phyloP scores from a whole-genome alignment of 2,113 vertebrate genomes.

The Meleagris gallopavo region DNA sequence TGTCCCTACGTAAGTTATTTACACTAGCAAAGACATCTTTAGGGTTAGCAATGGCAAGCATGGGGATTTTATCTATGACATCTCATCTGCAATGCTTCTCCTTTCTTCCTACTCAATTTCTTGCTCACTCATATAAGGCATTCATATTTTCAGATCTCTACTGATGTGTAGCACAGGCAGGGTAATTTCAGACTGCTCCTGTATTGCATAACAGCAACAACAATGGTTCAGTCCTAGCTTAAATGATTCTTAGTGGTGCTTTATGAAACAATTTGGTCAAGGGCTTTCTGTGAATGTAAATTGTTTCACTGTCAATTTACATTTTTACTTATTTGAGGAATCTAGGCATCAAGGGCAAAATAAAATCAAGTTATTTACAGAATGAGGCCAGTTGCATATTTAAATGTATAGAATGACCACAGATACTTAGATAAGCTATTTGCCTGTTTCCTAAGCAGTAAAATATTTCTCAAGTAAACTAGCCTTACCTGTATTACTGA shows the following conservation, averaged over 20 bases:
- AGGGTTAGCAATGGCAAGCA: neutral
- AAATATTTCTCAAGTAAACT: neutral
- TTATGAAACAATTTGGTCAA: neutral
- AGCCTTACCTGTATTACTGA: neutral
- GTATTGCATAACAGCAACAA: neutral
- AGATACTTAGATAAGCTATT: neutral
- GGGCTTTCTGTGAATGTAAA: neutral
- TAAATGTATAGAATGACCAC: neutral
- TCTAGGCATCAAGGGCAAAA: neutral
- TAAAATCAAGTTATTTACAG: neutral
- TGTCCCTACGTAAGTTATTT: neutral
- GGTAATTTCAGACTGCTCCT: neutral
- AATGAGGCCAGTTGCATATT: neutral
- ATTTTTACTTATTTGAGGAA: neutral
- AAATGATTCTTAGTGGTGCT: neutral
- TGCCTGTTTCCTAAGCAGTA: constrained; percentile 36
- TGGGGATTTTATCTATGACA: neutral
- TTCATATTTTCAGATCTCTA: neutral
- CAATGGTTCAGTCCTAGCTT: neutral
- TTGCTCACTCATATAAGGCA: neutral
- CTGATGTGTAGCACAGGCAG: neutral
- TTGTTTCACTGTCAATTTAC: neutral
- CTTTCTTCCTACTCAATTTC: neutral
- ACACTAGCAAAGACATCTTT: neutral
- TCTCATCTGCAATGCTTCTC: neutral